Evolutionary conservation across 2,888 invertebrate genomes (phyloP), one percentile per base, ranked within the genome.

Genomic region (Hypolimnas misippus): DNA sequence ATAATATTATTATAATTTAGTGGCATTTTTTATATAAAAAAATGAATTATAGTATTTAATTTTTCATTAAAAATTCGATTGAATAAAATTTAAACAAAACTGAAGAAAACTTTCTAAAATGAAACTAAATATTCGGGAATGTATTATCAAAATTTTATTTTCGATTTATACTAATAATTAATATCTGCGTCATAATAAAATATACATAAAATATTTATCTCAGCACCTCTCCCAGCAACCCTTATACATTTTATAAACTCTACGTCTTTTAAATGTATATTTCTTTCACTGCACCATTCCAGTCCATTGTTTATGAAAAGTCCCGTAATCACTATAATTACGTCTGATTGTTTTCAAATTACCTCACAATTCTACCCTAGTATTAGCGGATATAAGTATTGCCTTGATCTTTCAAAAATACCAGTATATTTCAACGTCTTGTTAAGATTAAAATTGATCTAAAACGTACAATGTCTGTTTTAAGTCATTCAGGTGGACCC

Each of bases 331-430:
- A 29, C 14, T 31, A 31, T 52, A 58, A 58, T 58, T 58, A 58
- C 42, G 52, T 44, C 33, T 52, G 42, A 42, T 51, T 42, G 51
- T 58, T 44, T 42, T 52, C 50, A 50, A 51, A 57, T 57, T 51
- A 51, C 44, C 52, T 29, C 21, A 44, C 40, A 58, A 51, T 44
- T 52, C 51, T 44, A 58, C 52, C 58, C 44, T 44, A 44, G 10
- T 31, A 25, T 58, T 29, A 38, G 25, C 5, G 14, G 40, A 40
- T 4, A 57, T 57, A 58, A 58, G 21, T 44, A 58, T 52, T 52
- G 51, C 52, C 33, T 52, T 58, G 42, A 58, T 52, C 40, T 58
- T 58, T 58, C 19, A 52, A 10, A 31, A 52, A 12, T 29, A 57
- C 29, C 31, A 21, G 16, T 33, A 44, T 17, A 16, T 58, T 52